A percentile compares a stretch with the other conserved stretches of the same genome.
Evolutionary conservation across 2,797 vertebrate species (phyloP).

Genomic region (Chrysolophus pictus): DNA sequence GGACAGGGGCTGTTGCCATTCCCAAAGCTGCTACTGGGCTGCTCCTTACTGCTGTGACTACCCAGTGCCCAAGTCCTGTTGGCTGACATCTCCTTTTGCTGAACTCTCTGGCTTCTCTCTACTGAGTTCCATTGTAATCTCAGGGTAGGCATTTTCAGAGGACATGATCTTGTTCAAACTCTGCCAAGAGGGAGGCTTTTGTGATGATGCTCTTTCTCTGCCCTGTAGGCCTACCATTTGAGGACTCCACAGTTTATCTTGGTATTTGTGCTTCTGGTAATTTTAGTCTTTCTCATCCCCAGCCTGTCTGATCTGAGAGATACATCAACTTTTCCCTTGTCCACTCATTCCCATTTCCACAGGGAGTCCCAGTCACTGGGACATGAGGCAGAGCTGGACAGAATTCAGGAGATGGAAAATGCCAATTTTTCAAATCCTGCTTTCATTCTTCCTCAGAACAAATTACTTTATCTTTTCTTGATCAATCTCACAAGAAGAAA

Average conservation of each 20-base stretch:
- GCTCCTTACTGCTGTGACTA: not conserved
- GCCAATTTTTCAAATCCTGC: not conserved
- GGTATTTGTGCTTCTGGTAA: not conserved
- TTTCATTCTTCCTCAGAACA: not conserved
- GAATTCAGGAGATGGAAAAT: not conserved
- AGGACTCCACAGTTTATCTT: not conserved
- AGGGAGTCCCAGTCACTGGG: not conserved
- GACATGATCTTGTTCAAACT: fast-evolving
- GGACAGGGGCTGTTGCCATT: not conserved
- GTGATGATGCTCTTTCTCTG: not conserved
- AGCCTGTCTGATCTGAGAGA: not conserved
- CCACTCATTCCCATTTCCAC: not conserved
- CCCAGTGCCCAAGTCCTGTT: not conserved
- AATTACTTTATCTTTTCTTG: not conserved
- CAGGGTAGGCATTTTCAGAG: not conserved
- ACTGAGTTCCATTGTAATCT: fast-evolving
- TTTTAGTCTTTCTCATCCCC: not conserved
- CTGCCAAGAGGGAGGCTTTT: not conserved
- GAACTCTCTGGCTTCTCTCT: not conserved
- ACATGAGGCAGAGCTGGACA: not conserved
- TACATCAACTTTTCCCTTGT: not conserved
- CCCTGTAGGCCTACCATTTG: fast-evolving
- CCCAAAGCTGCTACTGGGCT: not conserved
- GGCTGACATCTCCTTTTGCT: not conserved
- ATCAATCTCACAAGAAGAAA: not conserved